phyloP scores from a whole-genome alignment of 2,797 vertebrate genomes.

The Rhabdomys pumilio region DNA sequence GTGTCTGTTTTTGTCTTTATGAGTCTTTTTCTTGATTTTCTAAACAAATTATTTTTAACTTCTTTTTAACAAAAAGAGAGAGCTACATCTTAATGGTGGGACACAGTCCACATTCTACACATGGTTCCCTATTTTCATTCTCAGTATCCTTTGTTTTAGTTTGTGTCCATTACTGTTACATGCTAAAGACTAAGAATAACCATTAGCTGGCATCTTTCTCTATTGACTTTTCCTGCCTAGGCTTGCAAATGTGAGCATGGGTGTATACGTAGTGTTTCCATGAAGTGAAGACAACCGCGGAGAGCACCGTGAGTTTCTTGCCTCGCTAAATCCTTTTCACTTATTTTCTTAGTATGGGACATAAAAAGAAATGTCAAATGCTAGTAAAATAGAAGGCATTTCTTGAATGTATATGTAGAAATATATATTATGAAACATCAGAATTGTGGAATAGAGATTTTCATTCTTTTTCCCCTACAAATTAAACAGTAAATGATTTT shows the following conservation, averaged over 20 bases:
- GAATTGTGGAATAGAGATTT: background rate
- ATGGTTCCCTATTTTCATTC: background rate
- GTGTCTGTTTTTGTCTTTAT: background rate
- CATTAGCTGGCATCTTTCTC: background rate
- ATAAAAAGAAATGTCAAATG: background rate
- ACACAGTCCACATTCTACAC: background rate
- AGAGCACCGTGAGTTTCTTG: background rate
- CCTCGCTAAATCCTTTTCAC: background rate
- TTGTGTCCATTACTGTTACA: background rate
- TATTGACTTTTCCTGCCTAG: background rate
- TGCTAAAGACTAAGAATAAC: background rate
- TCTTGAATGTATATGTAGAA: background rate
- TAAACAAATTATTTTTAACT: slow-evolving; percentile 5
- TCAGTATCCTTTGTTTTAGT: slow-evolving; percentile 2
- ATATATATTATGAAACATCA: background rate
- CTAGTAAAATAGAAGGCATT: background rate
- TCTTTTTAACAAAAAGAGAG: background rate
- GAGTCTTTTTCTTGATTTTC: slow-evolving; percentile 43
- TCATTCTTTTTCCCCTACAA: background rate
- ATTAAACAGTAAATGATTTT: background rate
- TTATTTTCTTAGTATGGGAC: background rate
- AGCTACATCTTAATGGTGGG: slow-evolving; percentile 5
- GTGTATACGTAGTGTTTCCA: background rate
- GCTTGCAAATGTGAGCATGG: background rate
- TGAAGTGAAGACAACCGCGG: background rate